These are phyloP conservation scores for Reticulitermes lucifugus DNA, from an alignment of 2,888 invertebrate genomes.

Conservation along the genomic window DNA sequence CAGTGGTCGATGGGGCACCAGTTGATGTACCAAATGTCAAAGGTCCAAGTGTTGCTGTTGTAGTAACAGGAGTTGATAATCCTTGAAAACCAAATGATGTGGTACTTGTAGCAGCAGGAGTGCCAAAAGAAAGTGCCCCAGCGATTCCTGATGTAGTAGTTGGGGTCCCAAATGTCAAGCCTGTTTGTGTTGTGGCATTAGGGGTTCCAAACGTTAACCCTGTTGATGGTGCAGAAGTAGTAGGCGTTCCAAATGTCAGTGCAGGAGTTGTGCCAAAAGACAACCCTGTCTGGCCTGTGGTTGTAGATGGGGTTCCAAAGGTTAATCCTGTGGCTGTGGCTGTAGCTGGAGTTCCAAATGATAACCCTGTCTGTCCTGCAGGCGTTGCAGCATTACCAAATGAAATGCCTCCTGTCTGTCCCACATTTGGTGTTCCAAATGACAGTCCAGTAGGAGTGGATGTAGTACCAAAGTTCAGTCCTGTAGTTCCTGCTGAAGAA, in stretches of 20 bases:
- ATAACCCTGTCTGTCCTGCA: constrained; percentile 40
- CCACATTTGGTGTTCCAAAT: constrained; percentile 46
- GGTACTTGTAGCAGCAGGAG: constrained; percentile 25
- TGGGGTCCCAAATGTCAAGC: constrained; percentile 50
- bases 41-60: constrained; percentile 11
- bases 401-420: constrained; percentile 35
- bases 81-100: constrained; percentile 17
- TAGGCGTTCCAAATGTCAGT: constrained; percentile 38
- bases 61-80: not conserved
- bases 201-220: constrained; percentile 62
- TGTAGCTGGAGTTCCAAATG: constrained; percentile 47
- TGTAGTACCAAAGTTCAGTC: constrained; percentile 51
- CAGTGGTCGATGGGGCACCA: constrained; percentile 10
- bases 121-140: constrained; percentile 14
- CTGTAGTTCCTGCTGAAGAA: constrained; percentile 47
- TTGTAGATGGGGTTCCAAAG: constrained; percentile 50
- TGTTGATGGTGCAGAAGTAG: constrained; percentile 48
- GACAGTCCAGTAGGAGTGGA: constrained; percentile 38
- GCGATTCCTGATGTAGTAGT: constrained; percentile 53
- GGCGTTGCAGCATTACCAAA: constrained; percentile 47
- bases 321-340: constrained; percentile 38
- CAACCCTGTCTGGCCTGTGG: constrained; percentile 55
- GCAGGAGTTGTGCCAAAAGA: constrained; percentile 48
- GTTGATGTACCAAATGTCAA: constrained; percentile 24
- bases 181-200: constrained; percentile 53